phyloP scores from a whole-genome alignment of 2,888 invertebrate species.

The Nemurella pictetii region DNA sequence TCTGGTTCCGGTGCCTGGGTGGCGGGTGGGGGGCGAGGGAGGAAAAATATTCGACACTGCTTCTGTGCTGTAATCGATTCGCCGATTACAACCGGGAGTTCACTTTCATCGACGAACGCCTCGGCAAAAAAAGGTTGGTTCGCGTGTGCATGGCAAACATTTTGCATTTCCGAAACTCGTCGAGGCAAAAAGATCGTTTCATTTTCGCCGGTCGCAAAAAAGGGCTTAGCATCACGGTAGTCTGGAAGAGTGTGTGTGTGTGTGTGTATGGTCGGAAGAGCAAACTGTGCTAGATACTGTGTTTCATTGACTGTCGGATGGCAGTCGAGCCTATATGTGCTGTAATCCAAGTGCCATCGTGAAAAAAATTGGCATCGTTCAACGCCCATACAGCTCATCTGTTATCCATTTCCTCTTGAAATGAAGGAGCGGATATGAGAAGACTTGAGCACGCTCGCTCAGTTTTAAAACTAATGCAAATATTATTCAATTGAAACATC shows the following conservation, averaged over 20 bases:
- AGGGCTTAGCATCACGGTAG: background rate
- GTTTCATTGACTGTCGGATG: background rate
- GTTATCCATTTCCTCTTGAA: constrained; percentile 6
- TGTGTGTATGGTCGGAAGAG: background rate
- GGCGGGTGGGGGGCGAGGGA: background rate
- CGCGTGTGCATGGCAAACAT: background rate
- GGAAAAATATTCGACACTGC: background rate
- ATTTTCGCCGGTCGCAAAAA: background rate
- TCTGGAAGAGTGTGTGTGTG: no score
- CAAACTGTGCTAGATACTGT: background rate
- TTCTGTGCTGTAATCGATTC: background rate
- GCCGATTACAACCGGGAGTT: background rate
- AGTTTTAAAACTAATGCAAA: constrained; percentile 3
- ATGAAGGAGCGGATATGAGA: constrained; percentile 4
- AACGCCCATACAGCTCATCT: background rate
- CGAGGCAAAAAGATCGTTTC: background rate
- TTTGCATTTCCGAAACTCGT: background rate
- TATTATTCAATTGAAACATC: constrained; percentile 19
- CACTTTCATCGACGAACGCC: no score
- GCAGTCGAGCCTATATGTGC: background rate
- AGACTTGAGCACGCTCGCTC: background rate
- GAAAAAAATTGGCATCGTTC: background rate
- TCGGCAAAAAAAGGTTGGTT: background rate
- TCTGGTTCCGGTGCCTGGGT: background rate
- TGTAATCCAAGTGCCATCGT: background rate